Conservation (phyloP, 2,888 invertebrate genomes). For the Dolichomitus sp. region DNA sequence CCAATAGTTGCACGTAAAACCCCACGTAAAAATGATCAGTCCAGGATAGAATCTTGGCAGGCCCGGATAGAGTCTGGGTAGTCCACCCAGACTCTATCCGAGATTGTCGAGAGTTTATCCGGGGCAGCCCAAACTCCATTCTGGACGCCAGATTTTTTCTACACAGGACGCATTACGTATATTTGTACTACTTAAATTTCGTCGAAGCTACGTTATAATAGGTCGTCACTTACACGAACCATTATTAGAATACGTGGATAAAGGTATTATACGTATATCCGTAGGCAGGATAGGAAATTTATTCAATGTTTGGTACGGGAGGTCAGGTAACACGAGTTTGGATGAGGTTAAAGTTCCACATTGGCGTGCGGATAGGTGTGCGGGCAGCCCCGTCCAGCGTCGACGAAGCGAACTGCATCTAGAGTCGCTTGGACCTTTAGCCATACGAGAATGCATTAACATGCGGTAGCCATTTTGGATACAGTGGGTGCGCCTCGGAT, state of each 20-base stretch:
- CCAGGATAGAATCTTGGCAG: no score
- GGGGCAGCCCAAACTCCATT: no score
- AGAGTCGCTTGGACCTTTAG: constrained; percentile 52
- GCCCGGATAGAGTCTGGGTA: no score
- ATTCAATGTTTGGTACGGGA: constrained; percentile 38
- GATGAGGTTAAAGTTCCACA: constrained; percentile 57
- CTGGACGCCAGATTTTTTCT: no score
- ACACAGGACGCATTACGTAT: neutral
- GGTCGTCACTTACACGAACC: constrained; percentile 2
- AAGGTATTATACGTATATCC: constrained; percentile 17
- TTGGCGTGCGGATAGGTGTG: neutral
- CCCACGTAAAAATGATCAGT: no score
- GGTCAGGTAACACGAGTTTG: constrained; percentile 29
- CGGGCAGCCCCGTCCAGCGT: constrained; percentile 7
- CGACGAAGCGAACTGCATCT: constrained; percentile 9
- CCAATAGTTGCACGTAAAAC: neutral
- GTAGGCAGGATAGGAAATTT: constrained; percentile 25
- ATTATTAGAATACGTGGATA: neutral
- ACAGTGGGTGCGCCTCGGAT: constrained; percentile 69
- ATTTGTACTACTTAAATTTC: neutral
- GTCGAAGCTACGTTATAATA: neutral
- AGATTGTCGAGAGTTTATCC: no score
- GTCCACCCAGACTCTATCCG: no score
- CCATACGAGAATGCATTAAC: constrained; percentile 65
- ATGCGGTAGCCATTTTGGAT: constrained; percentile 74